A percentile compares a stretch with the other conserved stretches of the same genome.
Evolutionary conservation across 2,888 invertebrate species (phyloP).

Genomic region (Tricholauxania praeusta): DNA sequence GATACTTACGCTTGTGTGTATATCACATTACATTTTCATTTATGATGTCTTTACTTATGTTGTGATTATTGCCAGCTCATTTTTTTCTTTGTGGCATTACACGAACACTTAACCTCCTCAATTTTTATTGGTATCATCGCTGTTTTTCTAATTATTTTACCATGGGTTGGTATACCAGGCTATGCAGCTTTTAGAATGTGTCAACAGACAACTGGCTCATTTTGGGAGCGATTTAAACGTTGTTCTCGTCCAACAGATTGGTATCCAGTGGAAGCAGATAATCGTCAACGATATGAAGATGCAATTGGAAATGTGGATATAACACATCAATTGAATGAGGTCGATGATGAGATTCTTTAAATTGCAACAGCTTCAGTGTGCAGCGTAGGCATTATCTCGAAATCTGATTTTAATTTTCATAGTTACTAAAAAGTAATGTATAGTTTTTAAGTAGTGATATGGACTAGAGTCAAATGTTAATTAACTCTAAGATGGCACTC

Average conservation of each 20-base stretch:
- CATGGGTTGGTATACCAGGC: conserved; percentile 54
- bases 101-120: conserved; percentile 28
- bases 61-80: conserved; percentile 42
- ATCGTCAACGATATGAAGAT: conserved; percentile 59
- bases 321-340: conserved; percentile 56
- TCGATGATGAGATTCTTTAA: conserved; percentile 42
- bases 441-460: no score
- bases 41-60: neutral
- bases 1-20: conserved; percentile 47
- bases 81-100: neutral
- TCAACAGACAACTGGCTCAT: conserved; percentile 54
- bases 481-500: no score
- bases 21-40: neutral
- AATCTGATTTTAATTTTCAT: no score
- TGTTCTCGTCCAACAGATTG: conserved; percentile 61
- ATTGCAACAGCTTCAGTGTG: no score
- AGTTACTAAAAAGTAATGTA: no score
- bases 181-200: conserved; percentile 53
- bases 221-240: conserved; percentile 47
- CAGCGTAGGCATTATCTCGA: no score
- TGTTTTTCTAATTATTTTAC: conserved; percentile 46
- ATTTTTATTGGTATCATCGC: conserved; percentile 15
- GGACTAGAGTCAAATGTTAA: no score
- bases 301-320: conserved; percentile 54
- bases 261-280: conserved; percentile 58